Evolutionary conservation across 2,888 invertebrate species (phyloP), one percentile per base, ranked within the genome.

Genomic region (Ophion slaviceki): DNA sequence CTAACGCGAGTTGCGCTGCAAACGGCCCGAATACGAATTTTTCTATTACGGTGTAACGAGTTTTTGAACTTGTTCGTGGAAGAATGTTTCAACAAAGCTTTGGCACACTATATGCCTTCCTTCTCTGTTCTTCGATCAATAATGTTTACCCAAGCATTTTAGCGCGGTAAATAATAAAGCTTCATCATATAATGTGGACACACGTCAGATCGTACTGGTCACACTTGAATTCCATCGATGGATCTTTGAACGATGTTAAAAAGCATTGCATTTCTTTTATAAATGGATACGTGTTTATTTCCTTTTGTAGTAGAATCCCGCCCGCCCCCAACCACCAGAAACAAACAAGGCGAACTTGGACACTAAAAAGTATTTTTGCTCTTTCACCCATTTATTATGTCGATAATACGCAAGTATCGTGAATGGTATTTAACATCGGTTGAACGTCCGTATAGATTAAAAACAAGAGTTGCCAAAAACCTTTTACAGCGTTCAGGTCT

Each of bases 11-110:
- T 72, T 62, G 36, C 36, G 45, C 57, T 64, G 66, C 66, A 70
- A 82, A 74, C 71, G 66, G 80, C 74, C 80, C 72, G 62, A 81
- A 82, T 85, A 86, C 86, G 84, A 84, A 88, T 88, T 88, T 87
- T 24, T 72, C 85, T 82, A 86, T 87, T 84, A 82, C 87, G 82
- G 83, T 85, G 86, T 86, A 88, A 88, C 86, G 85, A 88, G 86
- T 84, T 87, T 82, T 81, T 84, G 82, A 88, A 86, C 78, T 87
- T 85, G 83, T 78, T 84, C 85, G 83, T 82, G 70, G 77, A 87
- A 82, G n/a, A 17, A 47, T 75, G 74, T 67, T 67, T 62, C 62
- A 20, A 82, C 47, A 66, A 77, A 86, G 79, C 81, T 83, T 67
- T 24, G 3, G 20, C 79, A 45, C 72, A 40, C 62, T 66, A 68